Base-by-base conservation (phyloP, 2,888 invertebrate genomes). In the Epinotia nisella region DNA sequence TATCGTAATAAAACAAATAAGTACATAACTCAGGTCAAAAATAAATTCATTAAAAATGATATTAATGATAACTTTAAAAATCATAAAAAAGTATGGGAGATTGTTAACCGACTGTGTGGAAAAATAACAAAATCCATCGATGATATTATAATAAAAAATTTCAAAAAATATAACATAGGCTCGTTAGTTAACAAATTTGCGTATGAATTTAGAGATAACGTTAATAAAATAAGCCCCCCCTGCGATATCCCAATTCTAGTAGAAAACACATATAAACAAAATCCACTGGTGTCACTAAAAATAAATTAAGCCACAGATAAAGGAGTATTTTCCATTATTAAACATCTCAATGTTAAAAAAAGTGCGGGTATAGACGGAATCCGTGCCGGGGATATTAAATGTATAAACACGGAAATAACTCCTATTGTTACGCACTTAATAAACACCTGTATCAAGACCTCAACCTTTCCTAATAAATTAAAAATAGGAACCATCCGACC, bases 401-500 rank as follows among this genome's bases (percentile, higher is more conserved):
- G n/a, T n/a, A n/a, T n/a, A n/a, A n/a, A n/a, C n/a, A n/a, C n/a
- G n/a, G n/a, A n/a, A n/a, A n/a, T n/a, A n/a, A n/a, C n/a, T n/a
- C n/a, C n/a, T n/a, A n/a, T n/a, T n/a, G n/a, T n/a, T n/a, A n/a
- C n/a, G n/a, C n/a, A n/a, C n/a, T 13, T 61, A 21, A 61, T 41
- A 19, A 61, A 61, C n/a, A 45, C 60, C 0, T 61, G 60, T 19
- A 61, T 41, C 3, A 41, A 61, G 1, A 41, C 10, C 10, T 61
- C 60, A 61, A 17, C 17, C 0, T 61, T 10, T 13, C 60, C 60
- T 13, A 15, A 61, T 21, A 19, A 45, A 13, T 15, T 61, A 45
- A 61, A 61, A 61, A 45, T 61, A 21, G 45, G 61, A 15, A 45
- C 21, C 1, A 61, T 61, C 21, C 45, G 61, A 61, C 61, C 45